phyloP scores from a whole-genome alignment of 2,888 invertebrate species.

The Sepioteuthis lessoniana region DNA sequence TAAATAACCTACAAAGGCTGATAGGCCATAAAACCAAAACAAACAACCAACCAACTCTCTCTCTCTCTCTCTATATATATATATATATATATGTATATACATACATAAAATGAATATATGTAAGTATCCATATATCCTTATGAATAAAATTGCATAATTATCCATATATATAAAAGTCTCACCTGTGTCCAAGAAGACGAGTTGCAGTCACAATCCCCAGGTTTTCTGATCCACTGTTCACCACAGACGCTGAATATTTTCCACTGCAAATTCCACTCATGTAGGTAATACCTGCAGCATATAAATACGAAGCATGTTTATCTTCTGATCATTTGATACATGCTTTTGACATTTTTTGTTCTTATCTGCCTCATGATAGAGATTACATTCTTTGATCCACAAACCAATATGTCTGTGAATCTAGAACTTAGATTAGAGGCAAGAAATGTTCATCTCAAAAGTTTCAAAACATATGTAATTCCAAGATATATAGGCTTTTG shows the following conservation, averaged over 20 bases:
- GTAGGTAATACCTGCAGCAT: slow-evolving; percentile 41
- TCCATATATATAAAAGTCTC: neutral
- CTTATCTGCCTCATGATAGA: neutral
- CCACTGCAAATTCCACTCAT: slow-evolving; percentile 45
- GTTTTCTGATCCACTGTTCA: slow-evolving; percentile 43
- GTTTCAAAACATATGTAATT: neutral
- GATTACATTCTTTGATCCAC: neutral
- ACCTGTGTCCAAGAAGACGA: slow-evolving; percentile 42
- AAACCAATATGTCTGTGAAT: neutral
- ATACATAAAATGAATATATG: too few species aligned
- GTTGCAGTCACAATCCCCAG: slow-evolving; percentile 40
- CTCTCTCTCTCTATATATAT: too few species aligned
- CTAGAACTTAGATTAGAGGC: neutral
- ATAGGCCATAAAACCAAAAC: too few species aligned
- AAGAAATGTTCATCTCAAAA: neutral
- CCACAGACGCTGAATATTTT: slow-evolving; percentile 14
- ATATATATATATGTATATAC: too few species aligned
- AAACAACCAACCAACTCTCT: too few species aligned
- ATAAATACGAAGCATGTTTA: neutral
- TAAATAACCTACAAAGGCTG: too few species aligned
- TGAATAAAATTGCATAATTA: too few species aligned
- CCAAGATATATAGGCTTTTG: neutral
- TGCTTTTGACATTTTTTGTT: neutral
- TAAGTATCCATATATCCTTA: too few species aligned
- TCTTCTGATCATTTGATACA: neutral